Evolutionary conservation across 2,797 vertebrate genomes (phyloP), one percentile per base, ranked within the genome.

Genomic region (Triplophysa bombifrons): DNA sequence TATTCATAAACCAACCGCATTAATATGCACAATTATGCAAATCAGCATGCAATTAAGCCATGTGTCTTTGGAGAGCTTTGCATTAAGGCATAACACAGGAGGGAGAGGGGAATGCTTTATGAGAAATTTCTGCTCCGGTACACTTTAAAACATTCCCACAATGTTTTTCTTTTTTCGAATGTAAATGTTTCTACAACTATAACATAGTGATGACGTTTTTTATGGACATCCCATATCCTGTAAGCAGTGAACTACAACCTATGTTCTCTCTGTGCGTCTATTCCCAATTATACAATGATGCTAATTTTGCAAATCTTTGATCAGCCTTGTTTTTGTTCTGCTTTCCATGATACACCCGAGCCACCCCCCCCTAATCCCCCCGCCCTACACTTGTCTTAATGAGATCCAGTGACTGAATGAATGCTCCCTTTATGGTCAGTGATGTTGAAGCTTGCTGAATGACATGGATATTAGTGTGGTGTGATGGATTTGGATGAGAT

Each of bases 11-110:
- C 86, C 80, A 81, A 83, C 7, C 6, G 27, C 94, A 96, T 98
- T 98, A 96, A 97, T 98, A 98, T 98, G 96, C 96, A 96, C 92
- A 95, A 95, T 96, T 95, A 97, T 99, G 96, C 93, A 98, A 97
- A 98, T 97, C 90, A 96, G 94, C 88, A 90, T 93, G 92, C 95
- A 96, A 95, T 98, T 98, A 98, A 98, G 95, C 94, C 90, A 87
- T 90, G 91, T 93, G 92, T 94, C 94, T 94, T 93, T 88, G 86
- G 94, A 94, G 94, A 94, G 93, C 89, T 90, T 90, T 90, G 91
- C 92, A 92, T 94, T 94, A 94, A 93, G 91, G 92, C 93, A 91
- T 90, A 93, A 93, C 93, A 93, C 91, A 80, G 90, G 90, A 74
- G 80, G 90, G 91, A 92, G 92, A 91, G 87, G 89, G 90, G 91